These are phyloP conservation scores for Mobula birostris DNA, from an alignment of 2,113 vertebrate species.

Conservation along the genomic window DNA sequence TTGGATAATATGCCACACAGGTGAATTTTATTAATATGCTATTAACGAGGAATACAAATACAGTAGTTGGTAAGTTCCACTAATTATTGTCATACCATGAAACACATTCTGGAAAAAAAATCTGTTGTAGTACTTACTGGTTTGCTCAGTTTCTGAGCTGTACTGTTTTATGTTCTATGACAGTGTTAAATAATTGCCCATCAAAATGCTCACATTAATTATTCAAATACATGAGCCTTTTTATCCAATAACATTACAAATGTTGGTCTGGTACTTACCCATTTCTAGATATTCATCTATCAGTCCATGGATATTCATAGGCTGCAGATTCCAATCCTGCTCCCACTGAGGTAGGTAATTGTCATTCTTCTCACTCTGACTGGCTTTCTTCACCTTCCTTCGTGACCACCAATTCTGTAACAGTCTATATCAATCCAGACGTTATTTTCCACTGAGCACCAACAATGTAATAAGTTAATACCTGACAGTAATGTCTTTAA, in stretches of 20 bases:
- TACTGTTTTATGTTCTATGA: too few species aligned
- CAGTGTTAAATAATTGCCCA: background rate
- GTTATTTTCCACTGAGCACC: background rate
- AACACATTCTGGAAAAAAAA: background rate
- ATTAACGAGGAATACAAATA: background rate
- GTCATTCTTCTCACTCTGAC: constrained; percentile 70
- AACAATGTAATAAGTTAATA: background rate
- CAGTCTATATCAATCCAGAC: constrained; percentile 55
- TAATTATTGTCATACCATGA: background rate
- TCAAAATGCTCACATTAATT: background rate
- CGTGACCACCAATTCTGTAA: constrained; percentile 98
- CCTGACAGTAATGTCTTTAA: background rate
- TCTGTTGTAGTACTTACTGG: background rate
- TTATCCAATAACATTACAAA: background rate
- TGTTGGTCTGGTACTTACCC: constrained; percentile 65
- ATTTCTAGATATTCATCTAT: constrained; percentile 97
- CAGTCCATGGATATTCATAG: constrained; percentile 91
- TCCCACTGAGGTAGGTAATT: constrained; percentile 89
- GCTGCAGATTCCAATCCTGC: constrained; percentile 95
- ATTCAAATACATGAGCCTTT: background rate
- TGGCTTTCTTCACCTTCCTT: constrained; percentile 81
- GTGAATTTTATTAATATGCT: background rate
- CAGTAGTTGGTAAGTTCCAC: background rate
- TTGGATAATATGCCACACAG: background rate
- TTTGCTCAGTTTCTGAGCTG: background rate